phyloP scores from a whole-genome alignment of 2,797 vertebrate genomes.

The Agapornis canus region DNA sequence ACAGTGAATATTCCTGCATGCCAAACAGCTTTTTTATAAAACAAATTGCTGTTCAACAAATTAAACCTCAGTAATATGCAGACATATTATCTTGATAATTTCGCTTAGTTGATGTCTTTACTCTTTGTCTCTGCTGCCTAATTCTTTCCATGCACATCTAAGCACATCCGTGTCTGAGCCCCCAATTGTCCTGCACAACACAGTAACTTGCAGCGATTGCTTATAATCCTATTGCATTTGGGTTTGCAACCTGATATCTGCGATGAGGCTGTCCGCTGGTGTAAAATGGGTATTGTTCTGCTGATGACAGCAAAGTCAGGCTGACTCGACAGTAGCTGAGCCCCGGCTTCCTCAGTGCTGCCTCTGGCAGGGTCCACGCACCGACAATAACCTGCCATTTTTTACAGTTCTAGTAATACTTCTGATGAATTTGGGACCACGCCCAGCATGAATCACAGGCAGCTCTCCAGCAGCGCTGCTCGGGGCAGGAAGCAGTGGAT shows the following conservation, averaged over 20 bases:
- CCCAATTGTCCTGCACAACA: not conserved
- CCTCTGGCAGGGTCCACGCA: not conserved
- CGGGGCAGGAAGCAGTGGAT: not conserved
- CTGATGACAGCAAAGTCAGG: not conserved
- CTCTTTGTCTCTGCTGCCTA: not conserved
- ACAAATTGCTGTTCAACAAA: not conserved
- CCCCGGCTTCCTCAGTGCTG: not conserved
- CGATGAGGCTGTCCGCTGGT: not conserved
- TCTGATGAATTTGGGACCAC: not conserved
- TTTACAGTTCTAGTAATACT: not conserved
- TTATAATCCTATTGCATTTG: not conserved
- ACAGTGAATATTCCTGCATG: not conserved
- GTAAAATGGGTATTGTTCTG: not conserved
- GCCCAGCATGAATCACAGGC: not conserved
- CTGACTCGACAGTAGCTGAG: not conserved
- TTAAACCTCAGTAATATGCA: not conserved
- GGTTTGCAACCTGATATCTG: not conserved
- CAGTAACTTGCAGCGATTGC: not conserved
- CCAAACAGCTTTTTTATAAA: not conserved
- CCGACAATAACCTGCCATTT: not conserved
- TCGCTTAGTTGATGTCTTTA: not conserved
- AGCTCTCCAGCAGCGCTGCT: not conserved
- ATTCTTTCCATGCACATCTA: not conserved
- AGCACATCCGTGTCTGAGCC: not conserved
- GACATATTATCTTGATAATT: not conserved